A percentile compares a stretch with the other conserved stretches of the same genome.
phyloP scores from a whole-genome alignment of 2,113 vertebrate genomes.

The Daubentonia madagascariensis region DNA sequence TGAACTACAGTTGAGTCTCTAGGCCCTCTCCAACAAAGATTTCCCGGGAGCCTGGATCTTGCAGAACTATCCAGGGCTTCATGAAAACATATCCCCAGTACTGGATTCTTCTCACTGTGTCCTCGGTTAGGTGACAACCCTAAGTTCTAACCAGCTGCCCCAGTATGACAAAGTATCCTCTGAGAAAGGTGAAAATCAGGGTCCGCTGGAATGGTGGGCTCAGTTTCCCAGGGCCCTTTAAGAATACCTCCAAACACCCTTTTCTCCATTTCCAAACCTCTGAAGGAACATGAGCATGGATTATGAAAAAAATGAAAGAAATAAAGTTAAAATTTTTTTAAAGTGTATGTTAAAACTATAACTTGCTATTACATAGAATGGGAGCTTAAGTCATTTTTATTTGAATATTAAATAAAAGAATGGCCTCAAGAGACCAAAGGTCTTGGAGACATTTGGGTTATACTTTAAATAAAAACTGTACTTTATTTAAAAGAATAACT shows the following conservation, averaged over 20 bases:
- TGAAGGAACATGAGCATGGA: not conserved
- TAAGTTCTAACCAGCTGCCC: not conserved
- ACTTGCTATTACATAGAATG: not conserved
- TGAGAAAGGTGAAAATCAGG: not conserved
- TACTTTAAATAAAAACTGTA: not conserved
- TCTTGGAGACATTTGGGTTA: not conserved
- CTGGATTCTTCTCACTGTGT: not conserved
- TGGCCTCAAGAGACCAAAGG: not conserved
- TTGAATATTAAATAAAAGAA: conserved; percentile 45
- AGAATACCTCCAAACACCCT: not conserved
- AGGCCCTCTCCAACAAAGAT: not conserved
- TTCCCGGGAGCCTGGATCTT: not conserved
- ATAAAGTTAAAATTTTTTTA: not conserved
- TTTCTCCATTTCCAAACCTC: not conserved
- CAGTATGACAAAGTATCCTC: not conserved
- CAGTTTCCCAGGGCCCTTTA: not conserved
- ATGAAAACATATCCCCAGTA: not conserved
- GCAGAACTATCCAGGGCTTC: not conserved
- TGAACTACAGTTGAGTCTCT: not conserved
- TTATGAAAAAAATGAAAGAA: not conserved
- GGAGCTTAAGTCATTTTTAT: not conserved
- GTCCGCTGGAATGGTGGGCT: not conserved
- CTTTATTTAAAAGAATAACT: not conserved
- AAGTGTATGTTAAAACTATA: not conserved
- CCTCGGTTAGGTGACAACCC: not conserved